phyloP scores from a whole-genome alignment of 2,113 vertebrate genomes.

The Hippocampus mohnikei region DNA sequence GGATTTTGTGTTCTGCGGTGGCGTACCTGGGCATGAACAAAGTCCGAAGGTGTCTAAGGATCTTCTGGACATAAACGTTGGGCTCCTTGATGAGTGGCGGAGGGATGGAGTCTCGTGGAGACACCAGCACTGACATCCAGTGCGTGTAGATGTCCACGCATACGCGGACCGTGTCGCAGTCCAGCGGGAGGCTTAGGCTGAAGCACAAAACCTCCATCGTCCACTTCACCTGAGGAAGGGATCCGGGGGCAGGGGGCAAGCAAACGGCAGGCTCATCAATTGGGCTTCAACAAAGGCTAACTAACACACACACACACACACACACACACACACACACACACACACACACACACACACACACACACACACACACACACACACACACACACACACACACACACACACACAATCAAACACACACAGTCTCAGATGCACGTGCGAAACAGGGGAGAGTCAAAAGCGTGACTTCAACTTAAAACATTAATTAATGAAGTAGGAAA shows the following conservation, averaged over 20 bases:
- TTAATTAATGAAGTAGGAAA: no score
- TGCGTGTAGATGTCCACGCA: constrained; percentile 96
- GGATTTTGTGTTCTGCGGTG: no score
- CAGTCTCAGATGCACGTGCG: no score
- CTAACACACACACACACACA: not conserved
- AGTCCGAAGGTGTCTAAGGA: constrained; percentile 92
- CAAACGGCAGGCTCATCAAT: not conserved
- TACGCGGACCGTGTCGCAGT: constrained; percentile 90
- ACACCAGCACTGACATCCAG: constrained; percentile 92
- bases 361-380: not conserved
- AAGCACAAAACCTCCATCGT: constrained; percentile 97
- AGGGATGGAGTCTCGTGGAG: constrained; percentile 88
- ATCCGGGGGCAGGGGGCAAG: not conserved
- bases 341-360: not conserved
- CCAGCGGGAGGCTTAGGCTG: constrained; percentile 87
- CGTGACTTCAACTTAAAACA: no score
- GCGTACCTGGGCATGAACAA: constrained; percentile 90
- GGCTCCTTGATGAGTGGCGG: constrained; percentile 88
- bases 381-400: not conserved
- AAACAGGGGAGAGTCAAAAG: no score
- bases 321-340: no score
- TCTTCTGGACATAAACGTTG: constrained; percentile 89
- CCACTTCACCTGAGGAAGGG: constrained; percentile 85
- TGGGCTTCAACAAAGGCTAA: no score
- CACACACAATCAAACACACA: not conserved